Evolutionary conservation across 2,888 invertebrate species (phyloP), one percentile per base, ranked within the genome.

Genomic region (Pilophorus perplexus): DNA sequence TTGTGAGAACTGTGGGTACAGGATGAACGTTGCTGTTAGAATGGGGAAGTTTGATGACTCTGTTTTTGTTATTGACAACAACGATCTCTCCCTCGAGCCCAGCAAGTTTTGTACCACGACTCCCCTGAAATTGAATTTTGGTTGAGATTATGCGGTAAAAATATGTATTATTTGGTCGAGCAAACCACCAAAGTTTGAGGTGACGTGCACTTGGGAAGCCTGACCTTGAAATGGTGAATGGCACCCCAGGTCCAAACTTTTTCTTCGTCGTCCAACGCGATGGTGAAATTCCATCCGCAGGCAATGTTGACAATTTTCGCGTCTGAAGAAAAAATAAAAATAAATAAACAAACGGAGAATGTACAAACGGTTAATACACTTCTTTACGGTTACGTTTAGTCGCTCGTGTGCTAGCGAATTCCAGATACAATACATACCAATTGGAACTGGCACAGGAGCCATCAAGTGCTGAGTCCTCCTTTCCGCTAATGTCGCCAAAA

Each of bases 201-300:
- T n/a, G n/a, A n/a, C n/a, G n/a, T n/a, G n/a, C n/a, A n/a, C n/a
- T n/a, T n/a, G n/a, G n/a, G n/a, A n/a, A n/a, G n/a, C n/a, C n/a
- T 33, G 76, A 84, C 83, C 79, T 86, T 87, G 37, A 84, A 84
- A 75, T 81, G 79, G 59, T 82, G 84, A 71, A 86, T 85, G 72
- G 85, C 88, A 20, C 91, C 92, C 82, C 90, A 89, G 6, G 86
- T 86, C 76, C 85, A 85, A 27, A 91, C 78, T 71, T 83, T 83
- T 22, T 88, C 88, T 59, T 76, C 76, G 73, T 67, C 54, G 46
- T 80, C 79, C 59, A 90, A 79, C 25, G 85, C 88, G 68, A 90
- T 79, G 0, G 88, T 89, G 74, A 85, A 90, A 76, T 90, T 90
- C 14, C 86, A 84, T 0, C 91, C 91, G 74, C 89, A 89, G 23